Base-by-base conservation (phyloP, 1,140 invertebrate species). In the Andrena cerasifolii region DNA sequence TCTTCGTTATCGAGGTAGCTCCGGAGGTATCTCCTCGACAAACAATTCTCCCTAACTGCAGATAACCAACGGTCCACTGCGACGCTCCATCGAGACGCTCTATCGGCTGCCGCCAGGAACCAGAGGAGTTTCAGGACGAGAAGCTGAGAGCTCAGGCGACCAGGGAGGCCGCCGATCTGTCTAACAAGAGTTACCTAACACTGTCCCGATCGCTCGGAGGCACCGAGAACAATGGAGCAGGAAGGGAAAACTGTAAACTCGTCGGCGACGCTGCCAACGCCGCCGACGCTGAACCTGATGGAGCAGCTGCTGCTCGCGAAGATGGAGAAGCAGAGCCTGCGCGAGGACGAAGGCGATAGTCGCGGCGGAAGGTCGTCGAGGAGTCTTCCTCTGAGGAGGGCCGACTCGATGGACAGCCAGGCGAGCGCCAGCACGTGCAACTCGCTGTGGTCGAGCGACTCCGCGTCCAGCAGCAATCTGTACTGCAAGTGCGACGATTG, bases 401-500 rank as follows among this genome's bases (percentile, higher is more conserved):
- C 95, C 4, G 95, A 97, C 86, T 97, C 96, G 26, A 93, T 96
- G 89, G 96, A 97, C 89, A 96, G 96, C 74, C 95, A 95, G 79
- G 95, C 95, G 84, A 96, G 96, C 83, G 94, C 96, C 70, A 95
- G 95, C 26, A 95, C 95, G 3, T 93, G 94, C 84, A 94, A 93
- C 71, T 96, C 96, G 3, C 83, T 94, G 51, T 81, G 92, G 1
- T 93, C 94, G 43, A 96, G 94, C 87, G 96, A 97, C 83, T 91
- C 90, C 0, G 49, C 21, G 10, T 70, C 83, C n/a, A 59, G 58
- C 28, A 82, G 82, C 24, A 84, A 84, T 75, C 77, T 85, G 56
- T 94, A 96, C 58, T 97, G 96, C 89, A 93, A 95, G 40, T 97
- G 96, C 90, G 96, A 97, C 88, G 96, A 97, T 90, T 97, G 96